Evolutionary conservation across 2,113 vertebrate species (phyloP), one percentile per base, ranked within the genome.

Genomic region (Campylorhamphus procurvoides): DNA sequence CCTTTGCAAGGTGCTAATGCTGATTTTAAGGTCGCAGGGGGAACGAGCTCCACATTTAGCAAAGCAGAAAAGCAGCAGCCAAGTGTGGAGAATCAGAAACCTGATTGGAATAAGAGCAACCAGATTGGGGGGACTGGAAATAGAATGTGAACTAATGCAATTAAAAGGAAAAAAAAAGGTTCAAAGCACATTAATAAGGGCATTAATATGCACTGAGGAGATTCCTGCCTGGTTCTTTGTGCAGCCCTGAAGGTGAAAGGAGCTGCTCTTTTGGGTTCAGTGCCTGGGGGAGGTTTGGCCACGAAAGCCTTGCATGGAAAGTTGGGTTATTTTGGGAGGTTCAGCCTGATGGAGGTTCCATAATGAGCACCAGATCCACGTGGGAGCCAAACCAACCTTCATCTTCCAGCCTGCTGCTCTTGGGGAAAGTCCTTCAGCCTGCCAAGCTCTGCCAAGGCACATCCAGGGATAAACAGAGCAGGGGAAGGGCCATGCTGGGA

Each of bases 91-190:
- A 95, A 93, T 79, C 10, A 9, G 89, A 76, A 91, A 79, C 62
- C 84, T 82, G 95, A 91, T 64, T 81, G 83, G 93, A 92, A 95
- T 56, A 25, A 37, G 91, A 89, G 96, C 20, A 14, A 87, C 47
- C 91, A 81, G 93, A 73, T 14, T 94, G 95, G 9, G 69, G 87
- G 89, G 19, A 53, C 93, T 84, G 78, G 62, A 89, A 95, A 97
- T 91, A 91, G 94, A 93, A 72, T 16, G 33, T 89, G 66, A 79
- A 27, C 53, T 53, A 73, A 96, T 28, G 81, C 31, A 94, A 96
- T 97, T 97, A 96, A 89, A 92, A 84, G 2, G 17, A 6, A 35
- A 25, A 37, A 15, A 3, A 35, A 93, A 91, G 87, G 90, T 92
- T 91, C 80, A 50, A 64, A 90, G 92, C 86, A 52, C 81, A 2